These are phyloP conservation scores for Dendronephthya gigantea DNA, from an alignment of 64 coral and sea anemone species.

Conservation along the genomic window DNA sequence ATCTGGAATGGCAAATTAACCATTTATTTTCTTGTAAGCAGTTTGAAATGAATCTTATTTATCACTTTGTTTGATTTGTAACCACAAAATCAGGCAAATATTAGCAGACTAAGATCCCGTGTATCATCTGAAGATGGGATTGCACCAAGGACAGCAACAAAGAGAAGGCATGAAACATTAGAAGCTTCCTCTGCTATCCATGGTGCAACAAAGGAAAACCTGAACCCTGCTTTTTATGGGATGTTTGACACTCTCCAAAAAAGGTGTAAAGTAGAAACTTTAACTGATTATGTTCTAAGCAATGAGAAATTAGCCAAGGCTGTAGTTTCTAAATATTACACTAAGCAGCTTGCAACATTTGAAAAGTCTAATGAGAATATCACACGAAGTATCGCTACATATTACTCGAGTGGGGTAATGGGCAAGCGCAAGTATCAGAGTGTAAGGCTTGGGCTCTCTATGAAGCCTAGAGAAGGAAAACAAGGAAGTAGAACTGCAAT, in stretches of 20 bases:
- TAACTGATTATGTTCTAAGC: slow-evolving; percentile 43
- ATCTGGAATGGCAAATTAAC: too few relatives aligned
- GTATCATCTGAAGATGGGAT: slow-evolving; percentile 6
- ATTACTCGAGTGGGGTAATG: slow-evolving; percentile 45
- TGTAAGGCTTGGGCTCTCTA: slow-evolving; percentile 38
- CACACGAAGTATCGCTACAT: slow-evolving; percentile 52
- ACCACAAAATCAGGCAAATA: background rate
- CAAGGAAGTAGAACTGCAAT: slow-evolving; percentile 34
- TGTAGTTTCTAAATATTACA: slow-evolving; percentile 41
- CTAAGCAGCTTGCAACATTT: slow-evolving; percentile 23
- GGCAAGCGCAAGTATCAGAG: slow-evolving; percentile 50
- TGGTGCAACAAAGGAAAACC: slow-evolving; percentile 44
- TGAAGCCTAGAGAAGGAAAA: slow-evolving; percentile 41
- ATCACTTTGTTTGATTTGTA: background rate
- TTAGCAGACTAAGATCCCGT: background rate
- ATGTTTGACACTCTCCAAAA: slow-evolving; percentile 50
- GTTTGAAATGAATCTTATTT: background rate
- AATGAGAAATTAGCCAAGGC: slow-evolving; percentile 18
- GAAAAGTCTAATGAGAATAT: slow-evolving; percentile 42
- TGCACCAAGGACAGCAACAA: slow-evolving; percentile 18
- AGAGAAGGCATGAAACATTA: slow-evolving; percentile 47
- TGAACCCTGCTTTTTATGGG: slow-evolving; percentile 40
- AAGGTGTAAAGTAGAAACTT: slow-evolving; percentile 52
- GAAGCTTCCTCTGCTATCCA: slow-evolving; percentile 25
- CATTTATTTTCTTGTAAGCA: too few relatives aligned